A percentile compares a stretch with the other conserved stretches of the same genome.
Conservation (phyloP, 2,113 vertebrate genomes). For the Pterocles burchelli region DNA sequence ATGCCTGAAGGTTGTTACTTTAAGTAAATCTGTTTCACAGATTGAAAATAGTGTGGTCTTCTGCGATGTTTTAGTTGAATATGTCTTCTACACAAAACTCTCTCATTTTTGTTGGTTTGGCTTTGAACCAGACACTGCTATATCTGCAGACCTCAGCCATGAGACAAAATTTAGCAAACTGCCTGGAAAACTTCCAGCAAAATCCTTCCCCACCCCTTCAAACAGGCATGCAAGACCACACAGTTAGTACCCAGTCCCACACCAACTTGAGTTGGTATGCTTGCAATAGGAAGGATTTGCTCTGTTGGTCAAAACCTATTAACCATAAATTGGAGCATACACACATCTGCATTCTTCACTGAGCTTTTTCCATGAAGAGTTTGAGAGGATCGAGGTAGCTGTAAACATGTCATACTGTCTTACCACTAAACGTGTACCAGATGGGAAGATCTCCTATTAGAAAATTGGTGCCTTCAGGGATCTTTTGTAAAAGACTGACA, state of each 20-base stretch:
- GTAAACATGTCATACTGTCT: background rate
- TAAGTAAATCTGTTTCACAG: background rate
- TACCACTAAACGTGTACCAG: background rate
- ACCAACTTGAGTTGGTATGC: background rate
- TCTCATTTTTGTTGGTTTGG: slow-evolving; percentile 23
- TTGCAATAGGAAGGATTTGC: background rate
- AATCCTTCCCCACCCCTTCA: background rate
- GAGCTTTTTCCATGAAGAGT: background rate
- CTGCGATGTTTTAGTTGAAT: background rate
- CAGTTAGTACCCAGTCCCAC: background rate
- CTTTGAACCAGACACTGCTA: background rate
- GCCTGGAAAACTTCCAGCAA: background rate
- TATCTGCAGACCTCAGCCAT: background rate
- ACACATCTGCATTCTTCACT: background rate
- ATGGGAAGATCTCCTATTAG: background rate
- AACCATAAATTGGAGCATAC: background rate
- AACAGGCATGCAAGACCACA: background rate
- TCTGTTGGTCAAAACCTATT: background rate
- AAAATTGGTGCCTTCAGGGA: background rate
- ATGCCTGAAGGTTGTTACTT: background rate
- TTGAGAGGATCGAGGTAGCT: background rate
- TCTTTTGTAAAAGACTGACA: background rate
- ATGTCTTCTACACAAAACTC: background rate
- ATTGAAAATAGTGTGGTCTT: background rate
- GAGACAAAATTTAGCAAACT: background rate